phyloP scores from a whole-genome alignment of 2,888 invertebrate species.

The Laspeyria flexula region DNA sequence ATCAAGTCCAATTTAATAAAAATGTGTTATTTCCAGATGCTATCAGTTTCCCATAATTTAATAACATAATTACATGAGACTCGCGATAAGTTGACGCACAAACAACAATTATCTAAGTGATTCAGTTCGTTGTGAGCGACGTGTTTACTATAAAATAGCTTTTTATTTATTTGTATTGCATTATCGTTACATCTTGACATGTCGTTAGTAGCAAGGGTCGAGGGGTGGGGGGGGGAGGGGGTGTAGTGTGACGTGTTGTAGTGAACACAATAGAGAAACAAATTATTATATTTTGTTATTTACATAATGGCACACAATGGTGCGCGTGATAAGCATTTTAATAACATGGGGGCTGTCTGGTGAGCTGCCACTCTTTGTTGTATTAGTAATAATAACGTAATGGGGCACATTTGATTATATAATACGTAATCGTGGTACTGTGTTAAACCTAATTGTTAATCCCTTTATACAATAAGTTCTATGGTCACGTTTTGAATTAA shows the following conservation, averaged over 20 bases:
- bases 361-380: constrained; percentile 32
- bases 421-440: neutral
- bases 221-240: constrained; percentile 11
- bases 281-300: constrained; percentile 63
- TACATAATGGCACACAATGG: constrained; percentile 55
- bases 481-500: constrained; percentile 8
- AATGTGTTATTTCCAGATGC: too few species aligned
- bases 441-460: constrained; percentile 11
- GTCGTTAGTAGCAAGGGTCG: constrained; percentile 28
- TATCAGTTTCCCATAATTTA: neutral
- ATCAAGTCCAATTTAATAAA: too few species aligned
- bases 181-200: constrained; percentile 49
- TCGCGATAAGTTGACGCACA: neutral
- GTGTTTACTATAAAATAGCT: constrained; percentile 10
- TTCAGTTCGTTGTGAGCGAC: neutral
- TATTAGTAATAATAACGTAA: constrained; percentile 14
- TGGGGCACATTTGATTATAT: constrained; percentile 14
- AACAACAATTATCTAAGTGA: neutral
- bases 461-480: constrained; percentile 3
- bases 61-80: neutral
- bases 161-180: constrained; percentile 43
- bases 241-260: constrained; percentile 41
- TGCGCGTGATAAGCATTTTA: constrained; percentile 51
- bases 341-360: constrained; percentile 36
- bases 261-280: constrained; percentile 45